Evolutionary conservation across 2,888 invertebrate species (phyloP).

Genomic region (Agrochola macilenta): DNA sequence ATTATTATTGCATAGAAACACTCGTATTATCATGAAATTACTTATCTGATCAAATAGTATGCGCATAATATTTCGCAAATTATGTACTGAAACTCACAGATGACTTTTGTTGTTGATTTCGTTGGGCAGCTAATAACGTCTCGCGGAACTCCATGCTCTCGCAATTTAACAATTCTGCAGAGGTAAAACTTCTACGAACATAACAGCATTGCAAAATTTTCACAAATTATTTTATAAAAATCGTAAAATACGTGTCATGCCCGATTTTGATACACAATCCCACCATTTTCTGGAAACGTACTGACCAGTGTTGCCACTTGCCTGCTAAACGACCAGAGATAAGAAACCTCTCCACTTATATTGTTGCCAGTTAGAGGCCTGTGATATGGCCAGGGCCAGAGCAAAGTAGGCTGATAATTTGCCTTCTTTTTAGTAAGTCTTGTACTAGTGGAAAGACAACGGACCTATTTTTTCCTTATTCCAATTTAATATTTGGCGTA

Average conservation of each 20-base stretch:
- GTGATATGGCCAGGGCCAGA: too few species aligned
- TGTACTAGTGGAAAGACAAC: too few species aligned
- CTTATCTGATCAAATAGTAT: slow-evolving; percentile 50
- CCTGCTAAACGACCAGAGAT: slow-evolving; percentile 1
- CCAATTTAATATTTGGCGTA: too few species aligned
- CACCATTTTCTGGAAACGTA: slow-evolving; percentile 90
- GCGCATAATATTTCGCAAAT: slow-evolving; percentile 66
- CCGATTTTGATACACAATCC: slow-evolving; percentile 83
- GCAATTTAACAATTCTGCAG: slow-evolving; percentile 48
- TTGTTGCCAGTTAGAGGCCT: too few species aligned
- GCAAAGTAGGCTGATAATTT: too few species aligned
- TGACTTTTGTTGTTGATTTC: slow-evolving; percentile 90
- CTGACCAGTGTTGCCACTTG: slow-evolving; percentile 73
- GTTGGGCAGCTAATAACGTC: slow-evolving; percentile 87
- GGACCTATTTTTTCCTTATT: too few species aligned
- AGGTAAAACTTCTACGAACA: slow-evolving; percentile 59
- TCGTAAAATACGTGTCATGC: slow-evolving; percentile 88
- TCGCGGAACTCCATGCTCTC: slow-evolving; percentile 87
- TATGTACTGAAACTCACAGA: slow-evolving; percentile 83
- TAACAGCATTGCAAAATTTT: slow-evolving; percentile 74
- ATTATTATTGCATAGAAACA: slow-evolving; percentile 7
- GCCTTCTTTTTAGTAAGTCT: too few species aligned
- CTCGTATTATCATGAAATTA: slow-evolving; percentile 12
- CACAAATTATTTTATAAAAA: slow-evolving; percentile 77
- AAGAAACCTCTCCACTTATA: neutral